Conservation (phyloP, 23 tunicate genomes). For the Diplosoma virens region DNA sequence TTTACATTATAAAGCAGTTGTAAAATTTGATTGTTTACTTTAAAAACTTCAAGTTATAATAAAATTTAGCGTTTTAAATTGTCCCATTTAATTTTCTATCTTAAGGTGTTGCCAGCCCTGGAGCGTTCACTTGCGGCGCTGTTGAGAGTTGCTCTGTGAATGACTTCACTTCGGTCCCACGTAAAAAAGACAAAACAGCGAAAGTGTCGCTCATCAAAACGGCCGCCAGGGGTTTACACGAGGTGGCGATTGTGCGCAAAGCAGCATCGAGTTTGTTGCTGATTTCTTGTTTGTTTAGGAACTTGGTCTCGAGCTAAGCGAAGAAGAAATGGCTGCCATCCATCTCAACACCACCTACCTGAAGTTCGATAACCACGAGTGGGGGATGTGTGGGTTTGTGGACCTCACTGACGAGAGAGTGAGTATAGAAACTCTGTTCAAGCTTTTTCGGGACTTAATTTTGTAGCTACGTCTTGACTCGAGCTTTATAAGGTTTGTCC, state of each 20-base stretch:
- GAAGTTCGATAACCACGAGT: slow-evolving; percentile 81
- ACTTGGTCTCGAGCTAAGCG: slow-evolving; percentile 50
- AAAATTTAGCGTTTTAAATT: too few species aligned
- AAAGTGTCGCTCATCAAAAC: slow-evolving; percentile 55
- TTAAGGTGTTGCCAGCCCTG: slow-evolving; percentile 76
- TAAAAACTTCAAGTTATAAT: too few species aligned
- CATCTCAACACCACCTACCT: slow-evolving; percentile 66
- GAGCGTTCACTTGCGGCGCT: slow-evolving; percentile 82
- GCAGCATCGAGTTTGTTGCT: background rate
- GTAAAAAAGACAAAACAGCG: slow-evolving; percentile 9
- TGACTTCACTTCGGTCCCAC: slow-evolving; percentile 33
- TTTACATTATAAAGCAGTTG: too few species aligned
- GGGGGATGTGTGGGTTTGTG: slow-evolving; percentile 92
- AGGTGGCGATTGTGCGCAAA: slow-evolving; percentile 21
- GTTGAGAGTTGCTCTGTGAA: slow-evolving; percentile 81
- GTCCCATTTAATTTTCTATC: too few species aligned
- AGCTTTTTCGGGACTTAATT: too few species aligned
- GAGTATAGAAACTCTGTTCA: background rate
- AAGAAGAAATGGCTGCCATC: slow-evolving; percentile 42
- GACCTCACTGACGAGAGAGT: slow-evolving; percentile 62
- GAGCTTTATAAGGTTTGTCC: too few species aligned
- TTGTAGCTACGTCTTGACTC: too few species aligned
- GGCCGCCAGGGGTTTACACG: slow-evolving; percentile 69
- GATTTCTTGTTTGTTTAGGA: slow-evolving; percentile 28
- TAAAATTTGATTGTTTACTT: too few species aligned